Conservation (phyloP, 2,113 vertebrate species). For the Anolis carolinensis region DNA sequence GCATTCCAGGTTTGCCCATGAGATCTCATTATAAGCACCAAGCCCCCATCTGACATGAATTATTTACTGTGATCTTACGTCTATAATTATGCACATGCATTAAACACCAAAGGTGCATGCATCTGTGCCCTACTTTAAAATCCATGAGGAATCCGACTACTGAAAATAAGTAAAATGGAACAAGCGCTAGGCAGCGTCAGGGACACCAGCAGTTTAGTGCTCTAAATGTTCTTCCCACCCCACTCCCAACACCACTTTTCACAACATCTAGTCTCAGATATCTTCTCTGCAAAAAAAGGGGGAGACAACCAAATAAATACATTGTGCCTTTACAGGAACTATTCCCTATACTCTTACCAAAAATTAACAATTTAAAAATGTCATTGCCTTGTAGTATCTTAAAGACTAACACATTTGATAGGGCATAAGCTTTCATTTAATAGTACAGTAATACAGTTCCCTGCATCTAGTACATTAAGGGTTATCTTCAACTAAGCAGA, state of each 20-base stretch:
- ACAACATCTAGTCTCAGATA: neutral
- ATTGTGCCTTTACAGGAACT: no score
- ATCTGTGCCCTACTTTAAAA: conserved; percentile 67
- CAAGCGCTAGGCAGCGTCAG: neutral
- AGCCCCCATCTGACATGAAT: conserved; percentile 70
- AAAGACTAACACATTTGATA: neutral
- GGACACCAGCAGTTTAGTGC: neutral
- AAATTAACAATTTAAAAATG: no score
- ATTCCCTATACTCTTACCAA: no score
- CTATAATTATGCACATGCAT: conserved; percentile 58
- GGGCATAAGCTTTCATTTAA: neutral
- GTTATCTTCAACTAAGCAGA: no score
- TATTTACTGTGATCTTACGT: conserved; percentile 68
- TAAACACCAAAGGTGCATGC: conserved; percentile 53
- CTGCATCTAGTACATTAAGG: no score
- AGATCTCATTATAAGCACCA: conserved; percentile 79
- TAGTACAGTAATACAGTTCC: neutral
- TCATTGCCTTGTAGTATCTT: neutral
- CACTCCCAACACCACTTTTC: neutral
- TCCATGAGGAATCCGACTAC: conserved; percentile 39
- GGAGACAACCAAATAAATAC: no score
- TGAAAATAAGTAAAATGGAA: neutral
- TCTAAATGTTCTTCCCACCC: neutral
- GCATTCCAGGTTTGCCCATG: conserved; percentile 56
- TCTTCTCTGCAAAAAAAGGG: no score